Base-by-base conservation (phyloP, 2,888 invertebrate species). In the Drosophila fulvimacula region DNA sequence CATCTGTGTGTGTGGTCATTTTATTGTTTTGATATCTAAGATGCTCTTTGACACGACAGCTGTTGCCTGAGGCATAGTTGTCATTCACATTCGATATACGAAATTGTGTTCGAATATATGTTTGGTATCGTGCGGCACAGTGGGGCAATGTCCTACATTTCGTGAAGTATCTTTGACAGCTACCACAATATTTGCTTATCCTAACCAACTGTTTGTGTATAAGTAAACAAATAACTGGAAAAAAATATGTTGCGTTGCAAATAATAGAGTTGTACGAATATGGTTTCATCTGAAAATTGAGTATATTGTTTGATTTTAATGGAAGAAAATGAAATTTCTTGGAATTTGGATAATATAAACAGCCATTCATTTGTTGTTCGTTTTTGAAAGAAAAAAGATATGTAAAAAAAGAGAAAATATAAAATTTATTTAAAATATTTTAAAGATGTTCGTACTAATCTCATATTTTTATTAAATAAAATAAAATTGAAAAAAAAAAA, bases 31-130 rank as follows among this genome's bases (percentile, higher is more conserved):
- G 39, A 21, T 30, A 51, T 56, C 51, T 32, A 2, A 41, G 49
- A 56, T 69, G 30, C 32, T 34, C 34, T 53, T 64, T 63, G 51
- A 73, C 34, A 61, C 53, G 62, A 70, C 73, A 73, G 65, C 70
- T 61, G 71, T 38, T 58, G 76, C 74, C 74, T 44, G 56, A 30
- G 48, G 76, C 72, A 19, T 36, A 53, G 44, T 59, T 67, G 62
- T 74, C 71, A 52, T 27, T 19, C 36, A 38, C 39, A 53, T 60
- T 59, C 36, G 36, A 57, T 48, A 49, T 53, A 56, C 53, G 56
- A 57, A 73, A 60, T 52, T 27, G 38, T 53, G 48, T 65, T 71
- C 11, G 49, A 36, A 44, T 34, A 52, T 34, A 13, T 5, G 13
- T 13, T 4, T 34, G 46, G 15, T 19, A n/a, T 1, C 32, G 42